phyloP scores from a whole-genome alignment of 2,888 invertebrate species.

The Theristus sp. region DNA sequence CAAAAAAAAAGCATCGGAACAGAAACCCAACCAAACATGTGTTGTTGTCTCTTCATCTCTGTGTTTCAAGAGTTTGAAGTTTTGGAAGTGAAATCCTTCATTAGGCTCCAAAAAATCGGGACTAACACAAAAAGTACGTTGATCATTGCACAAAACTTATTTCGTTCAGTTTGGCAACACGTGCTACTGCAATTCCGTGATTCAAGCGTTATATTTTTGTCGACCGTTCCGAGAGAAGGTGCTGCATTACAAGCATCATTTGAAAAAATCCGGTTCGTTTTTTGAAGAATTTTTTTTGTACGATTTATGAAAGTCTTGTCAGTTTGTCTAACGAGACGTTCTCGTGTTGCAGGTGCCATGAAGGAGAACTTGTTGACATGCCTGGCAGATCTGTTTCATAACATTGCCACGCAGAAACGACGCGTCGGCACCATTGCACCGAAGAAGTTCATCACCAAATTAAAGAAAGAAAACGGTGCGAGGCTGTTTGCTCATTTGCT shows the following conservation, averaged over 20 bases:
- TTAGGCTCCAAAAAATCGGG: neutral
- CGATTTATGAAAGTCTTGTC: neutral
- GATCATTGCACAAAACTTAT: neutral
- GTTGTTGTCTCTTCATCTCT: neutral
- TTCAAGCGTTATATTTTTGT: conserved; percentile 98
- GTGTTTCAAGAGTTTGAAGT: neutral
- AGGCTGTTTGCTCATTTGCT: no score
- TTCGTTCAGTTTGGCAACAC: conserved; percentile 76
- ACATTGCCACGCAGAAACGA: conserved; percentile 98
- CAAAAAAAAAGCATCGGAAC: no score
- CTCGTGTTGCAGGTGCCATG: conserved; percentile 23
- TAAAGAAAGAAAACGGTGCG: conserved; percentile 95
- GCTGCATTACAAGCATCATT: conserved; percentile 63
- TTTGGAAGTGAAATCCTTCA: neutral
- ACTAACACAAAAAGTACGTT: neutral
- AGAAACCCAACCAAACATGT: no score
- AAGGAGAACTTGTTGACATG: conserved; percentile 95
- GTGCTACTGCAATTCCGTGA: conserved; percentile 96
- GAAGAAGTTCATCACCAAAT: conserved; percentile 92
- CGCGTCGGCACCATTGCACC: conserved; percentile 96
- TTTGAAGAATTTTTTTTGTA: neutral
- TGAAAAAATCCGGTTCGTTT: conserved; percentile 28
- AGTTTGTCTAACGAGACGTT: neutral
- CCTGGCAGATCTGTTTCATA: conserved; percentile 92
- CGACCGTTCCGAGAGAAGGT: conserved; percentile 97